A percentile compares a stretch with the other conserved stretches of the same genome.
These are phyloP conservation scores for Acleris cristana DNA, from an alignment of 2,888 invertebrate genomes.

Conservation along the genomic window DNA sequence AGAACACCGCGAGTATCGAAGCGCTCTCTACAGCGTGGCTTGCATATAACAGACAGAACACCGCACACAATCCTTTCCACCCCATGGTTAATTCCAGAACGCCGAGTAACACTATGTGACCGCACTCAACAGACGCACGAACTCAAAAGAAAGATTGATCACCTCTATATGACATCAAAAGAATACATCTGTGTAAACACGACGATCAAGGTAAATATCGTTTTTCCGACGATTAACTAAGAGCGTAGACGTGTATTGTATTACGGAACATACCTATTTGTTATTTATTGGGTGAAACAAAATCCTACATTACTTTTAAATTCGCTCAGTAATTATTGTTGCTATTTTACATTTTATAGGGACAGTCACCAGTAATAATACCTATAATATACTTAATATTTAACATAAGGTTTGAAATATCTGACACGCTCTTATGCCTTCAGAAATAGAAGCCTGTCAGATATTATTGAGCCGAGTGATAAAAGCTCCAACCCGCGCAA, in stretches of 20 bases:
- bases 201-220: constrained; percentile 42
- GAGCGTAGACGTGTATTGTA: constrained; percentile 1
- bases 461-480: too few species aligned
- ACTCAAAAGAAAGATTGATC: constrained; percentile 44
- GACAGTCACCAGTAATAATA: too few species aligned
- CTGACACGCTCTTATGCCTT: too few species aligned
- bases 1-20: constrained; percentile 69
- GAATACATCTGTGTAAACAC: constrained; percentile 57
- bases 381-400: too few species aligned
- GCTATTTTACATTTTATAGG: too few species aligned
- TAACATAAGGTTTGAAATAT: too few species aligned
- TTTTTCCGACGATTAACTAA: constrained; percentile 22
- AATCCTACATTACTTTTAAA: not conserved
- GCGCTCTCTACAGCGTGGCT: constrained; percentile 54
- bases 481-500: too few species aligned
- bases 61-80: constrained; percentile 44
- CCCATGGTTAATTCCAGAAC: constrained; percentile 47
- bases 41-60: constrained; percentile 48
- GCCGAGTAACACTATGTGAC: constrained; percentile 42
- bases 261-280: constrained; percentile 8
- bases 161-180: constrained; percentile 12
- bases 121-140: constrained; percentile 40
- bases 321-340: not conserved
- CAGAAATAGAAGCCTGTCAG: too few species aligned
- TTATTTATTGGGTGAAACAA: constrained; percentile 19